Percentiles rank a stretch among this genome's conserved stretches.
Evolutionary conservation across 2,797 vertebrate species (phyloP).

Genomic region (Semotilus atromaculatus): DNA sequence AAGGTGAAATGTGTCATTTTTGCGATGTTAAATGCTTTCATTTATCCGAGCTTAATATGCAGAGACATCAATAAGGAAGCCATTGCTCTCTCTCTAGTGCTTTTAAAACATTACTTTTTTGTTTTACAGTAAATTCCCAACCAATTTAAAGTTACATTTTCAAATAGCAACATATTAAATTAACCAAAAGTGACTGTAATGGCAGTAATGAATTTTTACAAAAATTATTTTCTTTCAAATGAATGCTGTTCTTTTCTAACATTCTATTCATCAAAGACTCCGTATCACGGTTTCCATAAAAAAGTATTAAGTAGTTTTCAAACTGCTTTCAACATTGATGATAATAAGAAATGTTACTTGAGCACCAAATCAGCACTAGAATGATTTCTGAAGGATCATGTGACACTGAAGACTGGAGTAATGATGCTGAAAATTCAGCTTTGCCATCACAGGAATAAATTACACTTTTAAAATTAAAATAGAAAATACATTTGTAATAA

Average conservation of each 20-base stretch:
- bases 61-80: background rate
- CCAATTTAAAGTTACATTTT: background rate
- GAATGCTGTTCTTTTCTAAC: background rate
- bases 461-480: too few relatives aligned
- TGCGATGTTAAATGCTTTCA: slow-evolving; percentile 13
- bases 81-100: background rate
- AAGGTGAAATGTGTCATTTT: slow-evolving; percentile 32
- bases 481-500: too few relatives aligned
- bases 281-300: background rate
- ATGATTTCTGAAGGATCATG: background rate
- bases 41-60: background rate
- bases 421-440: too few relatives aligned
- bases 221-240: background rate
- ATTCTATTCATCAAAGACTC: background rate
- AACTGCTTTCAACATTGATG: background rate
- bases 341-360: background rate
- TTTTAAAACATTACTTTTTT: background rate
- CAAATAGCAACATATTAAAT: background rate
- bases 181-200: background rate
- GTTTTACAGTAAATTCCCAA: background rate
- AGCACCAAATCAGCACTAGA: background rate
- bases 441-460: too few relatives aligned
- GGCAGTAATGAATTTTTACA: too few relatives aligned
- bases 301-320: background rate
- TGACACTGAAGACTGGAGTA: background rate